Evolutionary conservation across 2,797 vertebrate species (phyloP), one percentile per base, ranked within the genome.

Genomic region (Pelodytes ibericus): DNA sequence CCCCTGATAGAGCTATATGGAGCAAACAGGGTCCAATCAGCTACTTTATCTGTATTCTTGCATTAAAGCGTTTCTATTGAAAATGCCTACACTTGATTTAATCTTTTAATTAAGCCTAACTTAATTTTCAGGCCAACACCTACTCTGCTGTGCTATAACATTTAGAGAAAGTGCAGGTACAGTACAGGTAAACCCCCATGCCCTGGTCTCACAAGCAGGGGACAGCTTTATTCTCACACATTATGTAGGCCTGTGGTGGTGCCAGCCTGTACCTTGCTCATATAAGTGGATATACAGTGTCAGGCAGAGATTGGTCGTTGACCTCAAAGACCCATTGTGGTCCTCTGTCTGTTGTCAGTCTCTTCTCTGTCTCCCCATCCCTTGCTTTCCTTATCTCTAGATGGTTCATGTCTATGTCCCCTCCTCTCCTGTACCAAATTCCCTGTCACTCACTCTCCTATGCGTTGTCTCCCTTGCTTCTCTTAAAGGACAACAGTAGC

Each of bases 311-410:
- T 24, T 22, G 31, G 10, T 58, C 51, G 25, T 27, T 47, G 22
- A 29, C 47, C 29, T 66, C 58, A 78, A 72, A 49, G 44, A 18
- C 18, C 29, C 30, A 39, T 74, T 72, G 41, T 67, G 8, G 59
- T 51, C 33, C 60, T 18, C 36, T 39, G 4, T 44, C 62, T 65
- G 13, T 39, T 22, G 3, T 11, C 20, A 63, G n/a, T 3, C 16
- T 3, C 26, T 20, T 29, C 31, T 41, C 22, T 39, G 18, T 24
- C 10, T 47, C 22, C 29, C 8, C 7, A 49, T 66, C 16, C 11
- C 6, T 2, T 16, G 41, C 41, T 44, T 44, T 16, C 3, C 7
- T 13, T 44, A 15, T 15, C 41, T 44, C 13, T 13, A 16, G 3
- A 1, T 44, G 3, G 3, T 44, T 10, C 10, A 13, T 13, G 10